phyloP scores from a whole-genome alignment of 2,113 vertebrate species.

The Myrmecobius fasciatus region DNA sequence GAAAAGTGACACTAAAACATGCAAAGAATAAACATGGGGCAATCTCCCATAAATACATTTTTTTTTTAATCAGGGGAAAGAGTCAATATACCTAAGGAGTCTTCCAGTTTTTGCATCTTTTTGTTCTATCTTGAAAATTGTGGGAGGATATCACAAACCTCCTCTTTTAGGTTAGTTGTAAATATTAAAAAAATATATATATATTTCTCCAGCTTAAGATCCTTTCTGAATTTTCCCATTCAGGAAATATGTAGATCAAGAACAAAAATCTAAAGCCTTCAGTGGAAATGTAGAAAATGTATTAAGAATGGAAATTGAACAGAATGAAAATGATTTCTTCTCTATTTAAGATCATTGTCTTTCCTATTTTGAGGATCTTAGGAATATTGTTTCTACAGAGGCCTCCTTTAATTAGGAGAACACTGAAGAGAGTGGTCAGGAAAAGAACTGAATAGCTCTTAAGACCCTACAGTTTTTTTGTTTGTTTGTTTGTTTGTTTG shows the following conservation, averaged over 20 bases:
- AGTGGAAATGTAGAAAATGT: neutral
- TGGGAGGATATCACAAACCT: neutral
- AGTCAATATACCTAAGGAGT: neutral
- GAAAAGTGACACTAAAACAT: neutral
- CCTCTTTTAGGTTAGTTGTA: neutral
- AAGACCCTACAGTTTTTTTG: no score
- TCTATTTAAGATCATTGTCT: neutral
- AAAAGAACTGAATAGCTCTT: neutral
- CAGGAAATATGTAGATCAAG: neutral
- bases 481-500: no score
- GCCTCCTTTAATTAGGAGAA: neutral
- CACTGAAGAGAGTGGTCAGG: neutral
- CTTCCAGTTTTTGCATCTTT: neutral
- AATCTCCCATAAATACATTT: neutral
- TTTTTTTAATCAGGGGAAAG: neutral
- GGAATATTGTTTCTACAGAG: neutral
- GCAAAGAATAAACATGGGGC: neutral
- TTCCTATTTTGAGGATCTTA: neutral
- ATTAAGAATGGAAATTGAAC: neutral
- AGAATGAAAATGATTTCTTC: neutral
- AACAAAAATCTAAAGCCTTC: neutral
- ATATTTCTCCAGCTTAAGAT: neutral
- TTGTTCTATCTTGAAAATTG: neutral
- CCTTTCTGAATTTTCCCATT: neutral
- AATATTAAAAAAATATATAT: neutral